Conservation (phyloP, 2,113 vertebrate genomes). For the Micronycteris hirsuta region DNA sequence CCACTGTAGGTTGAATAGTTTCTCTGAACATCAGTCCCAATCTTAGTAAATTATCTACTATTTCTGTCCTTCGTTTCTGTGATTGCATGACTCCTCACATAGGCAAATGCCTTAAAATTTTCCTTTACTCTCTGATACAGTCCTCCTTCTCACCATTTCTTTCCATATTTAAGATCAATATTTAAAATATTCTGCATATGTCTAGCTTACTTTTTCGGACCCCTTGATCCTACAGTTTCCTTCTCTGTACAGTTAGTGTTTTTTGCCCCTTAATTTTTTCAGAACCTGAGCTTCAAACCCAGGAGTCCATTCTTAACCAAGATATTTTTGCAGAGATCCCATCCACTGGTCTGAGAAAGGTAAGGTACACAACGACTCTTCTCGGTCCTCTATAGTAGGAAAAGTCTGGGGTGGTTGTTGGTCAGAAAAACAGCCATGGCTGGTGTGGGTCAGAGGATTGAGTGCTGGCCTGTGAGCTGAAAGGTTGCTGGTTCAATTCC, state of each 20-base stretch:
- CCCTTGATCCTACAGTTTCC: background rate
- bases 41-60: background rate
- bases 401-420: background rate
- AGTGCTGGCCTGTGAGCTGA: too few species aligned
- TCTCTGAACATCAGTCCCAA: background rate
- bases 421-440: background rate
- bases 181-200: background rate
- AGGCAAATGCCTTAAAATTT: background rate
- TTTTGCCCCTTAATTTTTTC: background rate
- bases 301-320: background rate
- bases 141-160: background rate
- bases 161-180: background rate
- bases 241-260: background rate
- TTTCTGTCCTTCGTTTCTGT: background rate
- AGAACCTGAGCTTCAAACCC: conserved; percentile 10
- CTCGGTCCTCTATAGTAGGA: background rate
- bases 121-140: background rate
- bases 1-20: background rate
- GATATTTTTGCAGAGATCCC: background rate
- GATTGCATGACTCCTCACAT: background rate
- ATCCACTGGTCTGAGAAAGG: background rate
- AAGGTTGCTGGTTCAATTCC: too few species aligned
- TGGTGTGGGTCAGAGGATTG: too few species aligned
- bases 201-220: background rate
- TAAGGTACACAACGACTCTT: background rate